Percentiles rank a stretch among this genome's conserved stretches.
Conservation (phyloP, 1,140 invertebrate species). For the Sipha flava region DNA sequence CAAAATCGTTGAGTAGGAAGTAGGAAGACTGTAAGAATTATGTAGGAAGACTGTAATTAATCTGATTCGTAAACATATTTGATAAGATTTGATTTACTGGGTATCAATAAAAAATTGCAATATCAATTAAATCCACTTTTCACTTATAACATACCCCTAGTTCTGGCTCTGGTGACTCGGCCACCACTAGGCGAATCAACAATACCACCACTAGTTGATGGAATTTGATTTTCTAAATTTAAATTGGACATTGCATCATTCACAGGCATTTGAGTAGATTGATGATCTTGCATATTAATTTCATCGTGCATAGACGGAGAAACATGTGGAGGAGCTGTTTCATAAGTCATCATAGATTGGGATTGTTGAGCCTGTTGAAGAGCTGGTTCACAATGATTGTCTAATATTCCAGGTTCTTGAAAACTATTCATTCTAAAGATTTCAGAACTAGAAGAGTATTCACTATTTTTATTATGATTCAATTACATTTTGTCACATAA, state of each 20-base stretch:
- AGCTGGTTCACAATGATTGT: constrained; percentile 21
- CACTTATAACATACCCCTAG: constrained; percentile 19
- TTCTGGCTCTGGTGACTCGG: constrained; percentile 26
- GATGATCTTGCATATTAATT: not conserved
- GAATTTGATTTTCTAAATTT: constrained; percentile 21
- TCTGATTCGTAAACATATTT: no score
- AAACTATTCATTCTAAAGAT: not conserved
- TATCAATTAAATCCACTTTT: no score
- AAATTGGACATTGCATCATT: constrained; percentile 27
- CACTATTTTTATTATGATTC: not conserved
- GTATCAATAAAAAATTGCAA: no score
- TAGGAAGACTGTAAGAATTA: no score
- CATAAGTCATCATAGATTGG: constrained; percentile 4
- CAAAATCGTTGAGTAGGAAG: no score
- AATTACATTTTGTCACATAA: not conserved
- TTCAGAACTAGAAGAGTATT: not conserved
- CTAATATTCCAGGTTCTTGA: constrained; percentile 8
- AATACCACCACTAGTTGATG: constrained; percentile 10
- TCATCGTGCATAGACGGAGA: constrained; percentile 23
- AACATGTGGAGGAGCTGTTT: not conserved
- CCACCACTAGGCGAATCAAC: not conserved
- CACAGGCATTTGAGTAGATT: constrained; percentile 2
- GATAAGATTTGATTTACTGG: no score
- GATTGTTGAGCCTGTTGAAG: not conserved
- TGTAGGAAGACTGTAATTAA: no score